phyloP scores from a whole-genome alignment of 2,888 invertebrate species.

The Bellardia pandia region DNA sequence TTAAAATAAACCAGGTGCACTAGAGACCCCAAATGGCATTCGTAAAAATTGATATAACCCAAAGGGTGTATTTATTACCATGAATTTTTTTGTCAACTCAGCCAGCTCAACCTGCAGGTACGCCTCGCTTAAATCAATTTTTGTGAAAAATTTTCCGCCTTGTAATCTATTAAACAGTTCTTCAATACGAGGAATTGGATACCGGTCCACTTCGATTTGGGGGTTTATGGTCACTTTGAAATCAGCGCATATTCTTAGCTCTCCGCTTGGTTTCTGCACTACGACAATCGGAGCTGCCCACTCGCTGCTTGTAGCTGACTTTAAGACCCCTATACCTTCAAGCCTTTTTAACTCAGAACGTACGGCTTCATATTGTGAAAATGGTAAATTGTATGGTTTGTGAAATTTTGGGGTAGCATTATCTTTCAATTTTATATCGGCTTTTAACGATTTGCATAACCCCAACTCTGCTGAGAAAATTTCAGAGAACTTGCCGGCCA shows the following conservation, averaged over 20 bases:
- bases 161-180: slow-evolving; percentile 69
- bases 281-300: slow-evolving; percentile 26
- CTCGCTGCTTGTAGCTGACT: slow-evolving; percentile 3
- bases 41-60: slow-evolving; percentile 69
- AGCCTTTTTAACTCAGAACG: background rate
- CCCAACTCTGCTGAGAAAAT: too few relatives aligned
- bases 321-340: slow-evolving; percentile 21
- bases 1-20: slow-evolving; percentile 60
- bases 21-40: slow-evolving; percentile 49
- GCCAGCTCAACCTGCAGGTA: slow-evolving; percentile 69
- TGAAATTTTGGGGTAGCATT: too few relatives aligned
- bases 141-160: slow-evolving; percentile 67
- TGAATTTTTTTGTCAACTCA: slow-evolving; percentile 60
- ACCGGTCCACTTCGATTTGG: slow-evolving; percentile 68
- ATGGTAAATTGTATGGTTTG: too few relatives aligned
- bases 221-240: slow-evolving; percentile 23
- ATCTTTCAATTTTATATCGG: too few relatives aligned
- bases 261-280: background rate
- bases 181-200: slow-evolving; percentile 68
- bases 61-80: slow-evolving; percentile 71
- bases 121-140: slow-evolving; percentile 69
- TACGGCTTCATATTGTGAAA: slow-evolving; percentile 16
- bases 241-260: slow-evolving; percentile 29
- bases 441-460: too few relatives aligned
- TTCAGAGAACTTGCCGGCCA: too few relatives aligned